Evolutionary conservation across 2,113 vertebrate genomes (phyloP).

Genomic region (Gopherus flavomarginatus): DNA sequence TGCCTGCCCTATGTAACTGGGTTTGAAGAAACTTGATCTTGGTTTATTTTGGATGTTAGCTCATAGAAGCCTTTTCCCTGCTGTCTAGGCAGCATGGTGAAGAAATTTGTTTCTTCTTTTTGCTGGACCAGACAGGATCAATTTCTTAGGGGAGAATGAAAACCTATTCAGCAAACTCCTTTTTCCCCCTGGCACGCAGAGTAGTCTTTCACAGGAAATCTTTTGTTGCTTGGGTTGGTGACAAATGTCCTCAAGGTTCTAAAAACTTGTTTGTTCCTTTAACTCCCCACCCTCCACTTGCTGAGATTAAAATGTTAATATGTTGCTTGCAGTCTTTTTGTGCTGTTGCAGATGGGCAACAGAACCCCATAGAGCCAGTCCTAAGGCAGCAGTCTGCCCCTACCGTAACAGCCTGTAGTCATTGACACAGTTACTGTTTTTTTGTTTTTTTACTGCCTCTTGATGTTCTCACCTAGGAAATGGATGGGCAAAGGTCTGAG

Average conservation of each 20-base stretch:
- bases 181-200: not conserved
- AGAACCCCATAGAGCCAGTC: too few species aligned
- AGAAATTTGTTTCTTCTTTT: slow-evolving; percentile 21
- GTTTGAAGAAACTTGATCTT: slow-evolving; percentile 47
- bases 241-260: slow-evolving; percentile 1
- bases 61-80: slow-evolving; percentile 27
- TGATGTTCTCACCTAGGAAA: not conserved
- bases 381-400: not conserved
- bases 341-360: not conserved
- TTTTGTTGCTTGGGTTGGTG: not conserved
- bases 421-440: not conserved
- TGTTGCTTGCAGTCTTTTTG: not conserved
- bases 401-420: not conserved
- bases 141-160: slow-evolving; percentile 21
- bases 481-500: not conserved
- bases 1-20: not conserved
- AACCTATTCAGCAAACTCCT: not conserved
- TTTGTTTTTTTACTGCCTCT: not conserved
- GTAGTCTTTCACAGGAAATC: not conserved
- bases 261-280: not conserved
- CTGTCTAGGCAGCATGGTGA: not conserved
- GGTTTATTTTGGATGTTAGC: slow-evolving; percentile 51
- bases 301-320: not conserved
- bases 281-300: not conserved
- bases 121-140: not conserved